These are phyloP conservation scores for Microcebus murinus DNA, from an alignment of 2,113 vertebrate species.

Conservation along the genomic window DNA sequence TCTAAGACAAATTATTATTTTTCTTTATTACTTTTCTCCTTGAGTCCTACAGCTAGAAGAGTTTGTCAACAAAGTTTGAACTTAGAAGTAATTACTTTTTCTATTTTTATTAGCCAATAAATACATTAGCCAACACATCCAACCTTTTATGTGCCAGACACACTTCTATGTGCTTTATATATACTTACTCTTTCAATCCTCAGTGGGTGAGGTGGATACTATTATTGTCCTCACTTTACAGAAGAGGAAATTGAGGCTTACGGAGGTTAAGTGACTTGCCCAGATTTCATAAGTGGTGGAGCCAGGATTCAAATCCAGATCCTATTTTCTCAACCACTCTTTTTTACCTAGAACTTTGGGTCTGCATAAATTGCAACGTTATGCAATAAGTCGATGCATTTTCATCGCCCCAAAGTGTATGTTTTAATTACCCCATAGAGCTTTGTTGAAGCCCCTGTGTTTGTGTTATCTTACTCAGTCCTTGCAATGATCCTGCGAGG, in stretches of 20 bases:
- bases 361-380: background rate
- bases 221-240: background rate
- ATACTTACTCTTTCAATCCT: background rate
- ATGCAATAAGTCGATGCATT: background rate
- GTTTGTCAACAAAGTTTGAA: background rate
- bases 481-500: background rate
- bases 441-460: background rate
- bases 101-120: background rate
- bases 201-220: background rate
- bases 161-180: background rate
- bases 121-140: background rate
- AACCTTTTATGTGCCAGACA: background rate
- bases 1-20: background rate
- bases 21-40: background rate
- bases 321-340: background rate
- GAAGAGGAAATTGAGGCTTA: background rate
- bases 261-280: background rate
- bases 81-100: background rate
- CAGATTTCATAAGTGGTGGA: background rate
- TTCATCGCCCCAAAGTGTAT: background rate
- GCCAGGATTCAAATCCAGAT: background rate
- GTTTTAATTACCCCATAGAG: background rate
- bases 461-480: background rate
- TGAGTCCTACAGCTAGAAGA: background rate
- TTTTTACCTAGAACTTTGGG: background rate